Evolutionary conservation across 2,797 vertebrate genomes (phyloP), one percentile per base, ranked within the genome.

Genomic region (Avahi laniger): DNA sequence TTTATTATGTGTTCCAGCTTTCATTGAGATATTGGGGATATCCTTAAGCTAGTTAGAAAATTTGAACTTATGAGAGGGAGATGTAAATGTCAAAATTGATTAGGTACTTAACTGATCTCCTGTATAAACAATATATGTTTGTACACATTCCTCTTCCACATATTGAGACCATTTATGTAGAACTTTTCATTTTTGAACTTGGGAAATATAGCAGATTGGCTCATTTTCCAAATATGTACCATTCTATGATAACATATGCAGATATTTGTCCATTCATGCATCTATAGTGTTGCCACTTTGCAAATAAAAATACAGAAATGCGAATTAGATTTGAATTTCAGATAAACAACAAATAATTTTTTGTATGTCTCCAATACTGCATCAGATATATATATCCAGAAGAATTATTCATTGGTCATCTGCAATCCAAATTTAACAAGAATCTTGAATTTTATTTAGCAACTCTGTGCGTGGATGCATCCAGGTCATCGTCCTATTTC

Each of bases 261-360:
- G 88, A 73, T 87, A n/a, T 50, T 78, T 61, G 70, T 80, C 61
- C 28, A 46, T 76, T 84, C 52, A 69, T 63, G 35, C 59, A 59
- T 86, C 57, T 18, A 15, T 41, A 72, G 22, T 54, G 1, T 63
- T 73, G 54, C 72, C 43, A 73, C 87, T 96, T 96, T 96, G 46
- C 54, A 92, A 95, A 91, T 73, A 85, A 97, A 96, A 90, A 88
- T 84, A 63, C 13, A 97, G 33, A 46, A 73, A 90, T 33, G 11
- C 9, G 67, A 93, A 50, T 79, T 95, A 82, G 81, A 95, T 88
- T 92, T 93, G 52, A 33, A 72, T 87, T 95, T 96, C 75, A 89
- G 35, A 72, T 22, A 73, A 93, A 89, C 38, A 87, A 84, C 75
- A 76, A 79, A 57, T 54, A 72, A 52, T 54, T 93, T 75, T 91